Base-by-base conservation (phyloP, 1,140 invertebrate genomes). In the Frieseomelitta varia region DNA sequence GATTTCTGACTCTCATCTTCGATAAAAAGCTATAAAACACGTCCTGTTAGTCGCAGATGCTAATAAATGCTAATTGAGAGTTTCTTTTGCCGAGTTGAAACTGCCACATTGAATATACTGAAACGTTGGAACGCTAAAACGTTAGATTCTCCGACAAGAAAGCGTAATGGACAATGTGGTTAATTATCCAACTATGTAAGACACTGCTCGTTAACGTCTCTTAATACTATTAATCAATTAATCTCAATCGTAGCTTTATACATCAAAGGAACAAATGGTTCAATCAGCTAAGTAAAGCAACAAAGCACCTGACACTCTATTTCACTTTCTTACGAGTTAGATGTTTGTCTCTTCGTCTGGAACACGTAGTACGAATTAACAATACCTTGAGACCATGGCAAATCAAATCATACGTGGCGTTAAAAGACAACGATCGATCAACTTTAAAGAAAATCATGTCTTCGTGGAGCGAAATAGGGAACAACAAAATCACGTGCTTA, bases 401-500 rank as follows among this genome's bases (percentile, higher is more conserved):
- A 47, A n/a, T 61, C 11, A 15, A 56, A 15, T 30, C 8, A 19
- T 39, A 55, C 34, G 17, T 17, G 21, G 27, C 34, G 34, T 14
- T 47, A 47, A 47, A 47, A 30, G 53, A 6, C 14, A 47, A 55
- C 4, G 14, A 24, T 34, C 24, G 27, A 24, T 1, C 30, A 65
- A 17, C 14, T 17, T 30, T 39, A 53, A 63, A 34, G 4, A 73
- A 81, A 81, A 81, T 81, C 56, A 27, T 73, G 71, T 75, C 74
- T 65, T 17, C 53, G 10, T 53, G 67, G 76, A 79, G 47, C 81
- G 12, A 56, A 53, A 47, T 56, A 14, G 81, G 67, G 56, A 17
- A 79, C 55, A 79, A 72, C 75, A 56, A 84, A n/a, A 51, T 72
- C 27, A 79, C 81, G 81, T 84, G 81, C 76, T 30, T 47, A 53